A percentile compares a stretch with the other conserved stretches of the same genome.
phyloP scores from a whole-genome alignment of 2,113 vertebrate species.

The Malurus alboscapulatus region DNA sequence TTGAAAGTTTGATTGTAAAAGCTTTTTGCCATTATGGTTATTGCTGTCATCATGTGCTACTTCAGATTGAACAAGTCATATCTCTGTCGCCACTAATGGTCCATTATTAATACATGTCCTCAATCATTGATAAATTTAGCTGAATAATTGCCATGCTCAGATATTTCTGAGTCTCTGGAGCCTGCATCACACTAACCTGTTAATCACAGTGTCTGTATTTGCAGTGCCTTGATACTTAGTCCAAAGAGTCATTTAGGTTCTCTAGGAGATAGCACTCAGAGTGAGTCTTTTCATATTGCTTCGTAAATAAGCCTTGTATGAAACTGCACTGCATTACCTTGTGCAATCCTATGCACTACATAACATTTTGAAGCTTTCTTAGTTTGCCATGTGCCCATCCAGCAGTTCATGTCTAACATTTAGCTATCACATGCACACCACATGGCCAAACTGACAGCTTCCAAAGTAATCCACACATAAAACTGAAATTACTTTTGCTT shows the following conservation, averaged over 20 bases:
- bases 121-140: neutral
- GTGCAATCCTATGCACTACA: neutral
- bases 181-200: neutral
- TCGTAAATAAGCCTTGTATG: neutral
- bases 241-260: neutral
- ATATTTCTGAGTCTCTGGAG: neutral
- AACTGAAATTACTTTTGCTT: neutral
- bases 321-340: neutral
- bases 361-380: neutral
- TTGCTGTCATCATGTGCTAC: neutral
- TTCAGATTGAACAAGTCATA: neutral
- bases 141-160: neutral
- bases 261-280: neutral
- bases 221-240: neutral
- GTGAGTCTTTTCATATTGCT: neutral
- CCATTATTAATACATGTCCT: slow-evolving; percentile 2
- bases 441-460: neutral
- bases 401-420: neutral
- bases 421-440: neutral
- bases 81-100: slow-evolving; percentile 14
- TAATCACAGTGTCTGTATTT: neutral
- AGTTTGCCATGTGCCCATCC: neutral
- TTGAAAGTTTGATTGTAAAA: slow-evolving; percentile 17
- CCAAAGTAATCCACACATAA: neutral
- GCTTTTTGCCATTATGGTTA: slow-evolving; percentile 6